These are phyloP conservation scores for Sterrhoptilus dennistouni DNA, from an alignment of 2,113 vertebrate species.

Conservation along the genomic window DNA sequence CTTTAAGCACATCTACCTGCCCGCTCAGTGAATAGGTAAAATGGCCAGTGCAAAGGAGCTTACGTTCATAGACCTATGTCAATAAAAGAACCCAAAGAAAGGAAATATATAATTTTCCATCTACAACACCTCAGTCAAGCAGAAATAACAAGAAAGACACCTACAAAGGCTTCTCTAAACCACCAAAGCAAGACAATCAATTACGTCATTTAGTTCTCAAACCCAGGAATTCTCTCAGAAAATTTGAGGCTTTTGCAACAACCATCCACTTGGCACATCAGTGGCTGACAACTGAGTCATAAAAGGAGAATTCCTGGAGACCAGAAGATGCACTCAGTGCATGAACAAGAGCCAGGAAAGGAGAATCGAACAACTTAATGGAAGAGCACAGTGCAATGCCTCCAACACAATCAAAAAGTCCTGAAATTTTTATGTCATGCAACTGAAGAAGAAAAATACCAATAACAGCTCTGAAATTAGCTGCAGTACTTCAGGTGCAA, in stretches of 20 bases:
- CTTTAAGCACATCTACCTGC: neutral
- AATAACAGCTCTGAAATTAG: neutral
- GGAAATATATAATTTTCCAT: neutral
- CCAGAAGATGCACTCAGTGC: neutral
- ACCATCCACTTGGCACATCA: neutral
- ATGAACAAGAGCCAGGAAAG: neutral
- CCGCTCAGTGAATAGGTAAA: neutral
- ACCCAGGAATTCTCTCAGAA: neutral
- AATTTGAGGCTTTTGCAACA: neutral
- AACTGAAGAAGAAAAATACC: neutral
- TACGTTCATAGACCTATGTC: neutral
- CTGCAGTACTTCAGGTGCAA: neutral
- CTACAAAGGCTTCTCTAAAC: neutral
- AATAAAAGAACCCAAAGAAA: neutral
- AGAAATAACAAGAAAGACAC: neutral
- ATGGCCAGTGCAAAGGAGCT: neutral
- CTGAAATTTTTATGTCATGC: neutral
- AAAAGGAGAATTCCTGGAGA: neutral
- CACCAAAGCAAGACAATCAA: neutral
- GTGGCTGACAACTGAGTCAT: neutral
- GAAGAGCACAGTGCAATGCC: fast-evolving
- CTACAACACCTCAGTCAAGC: neutral
- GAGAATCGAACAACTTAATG: neutral
- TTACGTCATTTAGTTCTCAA: neutral
- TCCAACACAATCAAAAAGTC: neutral